Conservation (phyloP, 2,113 vertebrate genomes). For the Ardeotis arabs region DNA sequence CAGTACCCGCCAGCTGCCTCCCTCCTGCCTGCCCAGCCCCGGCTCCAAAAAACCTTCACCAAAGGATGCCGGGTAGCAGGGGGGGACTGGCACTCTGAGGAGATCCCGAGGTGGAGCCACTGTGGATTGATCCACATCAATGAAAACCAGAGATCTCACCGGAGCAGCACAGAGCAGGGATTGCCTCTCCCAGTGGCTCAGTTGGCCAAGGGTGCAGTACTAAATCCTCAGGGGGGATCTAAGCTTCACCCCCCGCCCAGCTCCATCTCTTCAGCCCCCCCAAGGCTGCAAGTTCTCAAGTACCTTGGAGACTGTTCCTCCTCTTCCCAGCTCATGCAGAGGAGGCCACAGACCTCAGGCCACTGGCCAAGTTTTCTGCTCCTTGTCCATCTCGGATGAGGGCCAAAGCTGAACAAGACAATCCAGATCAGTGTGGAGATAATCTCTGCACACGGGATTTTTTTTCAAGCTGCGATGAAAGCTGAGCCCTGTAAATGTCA, state of each 20-base stretch:
- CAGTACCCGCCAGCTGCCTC: background rate
- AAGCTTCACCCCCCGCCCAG: background rate
- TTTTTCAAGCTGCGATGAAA: constrained; percentile 63
- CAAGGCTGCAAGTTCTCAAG: background rate
- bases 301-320: constrained; percentile 30
- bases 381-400: constrained; percentile 60
- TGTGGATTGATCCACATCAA: background rate
- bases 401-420: constrained; percentile 69
- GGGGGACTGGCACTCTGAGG: background rate
- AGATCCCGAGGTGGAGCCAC: background rate
- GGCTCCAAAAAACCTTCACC: background rate
- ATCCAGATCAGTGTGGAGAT: constrained; percentile 60
- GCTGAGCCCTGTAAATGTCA: constrained; percentile 65
- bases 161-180: background rate
- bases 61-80: background rate
- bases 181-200: background rate
- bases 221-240: background rate
- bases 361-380: constrained; percentile 64
- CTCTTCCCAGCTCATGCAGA: constrained; percentile 38
- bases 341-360: constrained; percentile 61
- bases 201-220: background rate
- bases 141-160: background rate
- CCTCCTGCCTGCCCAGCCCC: background rate
- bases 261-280: background rate
- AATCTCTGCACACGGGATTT: constrained; percentile 45